Evolutionary conservation across 2,888 invertebrate genomes (phyloP).

Genomic region (Nomada fabriciana): DNA sequence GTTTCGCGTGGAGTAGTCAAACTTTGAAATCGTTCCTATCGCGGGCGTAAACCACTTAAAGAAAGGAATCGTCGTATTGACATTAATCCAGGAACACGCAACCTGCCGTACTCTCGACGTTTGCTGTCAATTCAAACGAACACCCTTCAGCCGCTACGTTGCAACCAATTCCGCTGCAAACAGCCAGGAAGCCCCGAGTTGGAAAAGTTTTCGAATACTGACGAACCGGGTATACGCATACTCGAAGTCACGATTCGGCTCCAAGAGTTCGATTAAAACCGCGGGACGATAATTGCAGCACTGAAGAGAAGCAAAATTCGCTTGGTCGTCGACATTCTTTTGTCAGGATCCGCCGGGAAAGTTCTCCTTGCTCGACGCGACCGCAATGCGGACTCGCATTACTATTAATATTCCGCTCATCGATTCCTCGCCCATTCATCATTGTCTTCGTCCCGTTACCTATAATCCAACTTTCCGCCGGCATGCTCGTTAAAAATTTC

Average conservation of each 20-base stretch:
- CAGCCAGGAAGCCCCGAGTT: neutral
- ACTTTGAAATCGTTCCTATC: too few species aligned
- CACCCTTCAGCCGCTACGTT: too few species aligned
- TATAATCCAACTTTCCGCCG: slow-evolving; percentile 44
- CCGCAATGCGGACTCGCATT: slow-evolving; percentile 63
- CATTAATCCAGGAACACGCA: neutral
- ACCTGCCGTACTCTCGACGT: neutral
- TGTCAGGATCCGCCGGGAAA: slow-evolving; percentile 5
- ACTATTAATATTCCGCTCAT: slow-evolving; percentile 63
- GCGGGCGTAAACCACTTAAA: neutral
- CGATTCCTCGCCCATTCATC: slow-evolving; percentile 59
- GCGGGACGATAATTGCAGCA: slow-evolving; percentile 20
- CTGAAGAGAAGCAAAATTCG: slow-evolving; percentile 12
- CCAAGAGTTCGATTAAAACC: slow-evolving; percentile 45
- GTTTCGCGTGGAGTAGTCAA: too few species aligned
- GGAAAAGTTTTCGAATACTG: slow-evolving; percentile 39
- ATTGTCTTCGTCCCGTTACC: slow-evolving; percentile 53
- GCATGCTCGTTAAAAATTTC: slow-evolving; percentile 58
- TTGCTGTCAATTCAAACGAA: neutral
- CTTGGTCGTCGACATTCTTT: slow-evolving; percentile 22
- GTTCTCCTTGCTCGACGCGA: slow-evolving; percentile 25
- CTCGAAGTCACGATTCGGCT: slow-evolving; percentile 6
- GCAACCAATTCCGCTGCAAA: too few species aligned
- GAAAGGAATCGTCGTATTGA: neutral
- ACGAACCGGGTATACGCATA: slow-evolving; percentile 17